Conservation (phyloP, 1,140 invertebrate species). For the Anoplophora glabripennis region DNA sequence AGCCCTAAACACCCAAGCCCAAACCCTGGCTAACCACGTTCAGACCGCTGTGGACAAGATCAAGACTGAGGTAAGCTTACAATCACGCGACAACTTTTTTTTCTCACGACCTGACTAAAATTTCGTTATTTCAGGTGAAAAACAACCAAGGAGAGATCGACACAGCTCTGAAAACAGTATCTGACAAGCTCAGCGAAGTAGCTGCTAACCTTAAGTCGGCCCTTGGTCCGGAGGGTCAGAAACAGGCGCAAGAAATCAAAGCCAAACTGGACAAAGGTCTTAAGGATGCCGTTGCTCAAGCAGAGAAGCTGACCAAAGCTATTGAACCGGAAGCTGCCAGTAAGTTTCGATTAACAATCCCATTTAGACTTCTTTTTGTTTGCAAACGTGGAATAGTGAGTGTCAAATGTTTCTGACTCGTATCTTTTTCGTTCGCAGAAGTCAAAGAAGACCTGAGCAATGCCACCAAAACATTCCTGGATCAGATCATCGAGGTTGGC, state of each 20-base stretch:
- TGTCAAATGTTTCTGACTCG: no score
- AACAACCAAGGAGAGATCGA: conserved; percentile 38
- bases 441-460: conserved; percentile 31
- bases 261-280: conserved; percentile 34
- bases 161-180: conserved; percentile 30
- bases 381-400: no score
- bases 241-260: conserved; percentile 37
- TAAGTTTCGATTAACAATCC: conserved; percentile 31
- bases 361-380: neutral
- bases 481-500: conserved; percentile 30
- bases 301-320: conserved; percentile 34
- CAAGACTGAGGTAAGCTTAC: conserved; percentile 28
- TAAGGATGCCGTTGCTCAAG: conserved; percentile 34
- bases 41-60: conserved; percentile 33
- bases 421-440: conserved; percentile 32
- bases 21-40: conserved; percentile 31
- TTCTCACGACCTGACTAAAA: no score
- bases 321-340: conserved; percentile 36
- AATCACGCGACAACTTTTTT: neutral
- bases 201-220: conserved; percentile 27
- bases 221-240: conserved; percentile 31
- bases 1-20: conserved; percentile 26
- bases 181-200: conserved; percentile 30
- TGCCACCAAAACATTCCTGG: conserved; percentile 28
- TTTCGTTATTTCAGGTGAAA: conserved; percentile 19